Evolutionary conservation across 2,113 vertebrate genomes (phyloP), one percentile per base, ranked within the genome.

Genomic region (Apaloderma vittatum): DNA sequence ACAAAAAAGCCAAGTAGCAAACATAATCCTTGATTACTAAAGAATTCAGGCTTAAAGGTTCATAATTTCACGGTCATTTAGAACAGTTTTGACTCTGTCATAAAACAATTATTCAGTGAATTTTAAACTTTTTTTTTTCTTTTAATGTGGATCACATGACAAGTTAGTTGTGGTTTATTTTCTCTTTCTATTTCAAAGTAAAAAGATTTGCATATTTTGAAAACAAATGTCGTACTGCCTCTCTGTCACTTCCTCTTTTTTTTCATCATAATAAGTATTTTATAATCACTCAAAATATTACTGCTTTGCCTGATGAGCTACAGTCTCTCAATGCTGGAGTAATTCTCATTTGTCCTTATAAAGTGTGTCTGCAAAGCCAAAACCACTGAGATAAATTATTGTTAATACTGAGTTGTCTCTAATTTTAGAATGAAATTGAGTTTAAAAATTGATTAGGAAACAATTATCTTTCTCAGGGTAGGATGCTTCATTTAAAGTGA

Each of bases 51-150:
- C 43, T 90, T 46, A 90, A 86, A 80, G 11, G 15, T 46, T 96
- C 70, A 40, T 36, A 91, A 77, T 93, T 91, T 91, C 37, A 46
- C 17, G 46, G 72, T 84, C 36, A 43, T 62, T 94, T 92, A 71
- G 7, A 84, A 62, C 10, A 88, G 10, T 29, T 91, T 79, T 77
- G 1, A 3, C 61, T 82, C 48, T 88, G 24, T 71, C 65, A 74
- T n/a, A 62, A 37, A 93, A 61, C 55, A 90, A 83, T 94, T 92
- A 36, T 58, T 79, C 58, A 70, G 49, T 74, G 59, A 90, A 58
- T 86, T 74, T 86, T 30, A 88, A 90, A 43, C 6, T n/a, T n/a
- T n/a, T 37, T 17, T 36, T 96, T 94, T 84, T 66, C 59, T 89
- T 24, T 84, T 77, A 70, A 63, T 76, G 54, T 55, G 59, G 65